Percentiles rank a stretch among this genome's conserved stretches.
phyloP scores from a whole-genome alignment of 2,797 vertebrate genomes.

The Phrynocephalus forsythii region DNA sequence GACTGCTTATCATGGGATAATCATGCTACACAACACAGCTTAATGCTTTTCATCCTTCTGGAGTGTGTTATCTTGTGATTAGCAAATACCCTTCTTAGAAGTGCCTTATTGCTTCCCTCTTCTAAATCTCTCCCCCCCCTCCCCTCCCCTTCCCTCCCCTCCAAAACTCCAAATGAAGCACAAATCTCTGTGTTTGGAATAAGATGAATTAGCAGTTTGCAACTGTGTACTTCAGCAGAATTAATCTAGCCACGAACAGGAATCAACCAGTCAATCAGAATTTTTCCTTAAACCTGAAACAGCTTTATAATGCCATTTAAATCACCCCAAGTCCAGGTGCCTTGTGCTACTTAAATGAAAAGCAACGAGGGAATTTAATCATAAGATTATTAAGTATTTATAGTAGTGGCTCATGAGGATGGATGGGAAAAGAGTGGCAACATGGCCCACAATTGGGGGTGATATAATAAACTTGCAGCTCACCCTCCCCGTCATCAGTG shows the following conservation, averaged over 20 bases:
- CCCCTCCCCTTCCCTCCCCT: too few relatives aligned
- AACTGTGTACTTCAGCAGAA: conserved; percentile 63
- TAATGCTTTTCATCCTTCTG: conserved; percentile 56
- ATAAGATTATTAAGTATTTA: conserved; percentile 72
- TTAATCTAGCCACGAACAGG: conserved; percentile 69
- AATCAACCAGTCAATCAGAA: conserved; percentile 74
- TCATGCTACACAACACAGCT: conserved; percentile 50
- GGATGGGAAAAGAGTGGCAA: conserved; percentile 61
- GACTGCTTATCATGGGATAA: conserved; percentile 61
- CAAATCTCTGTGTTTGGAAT: conserved; percentile 51
- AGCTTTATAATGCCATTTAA: conserved; percentile 69
- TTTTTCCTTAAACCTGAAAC: conserved; percentile 63
- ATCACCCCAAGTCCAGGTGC: conserved; percentile 65
- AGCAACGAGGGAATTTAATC: conserved; percentile 73
- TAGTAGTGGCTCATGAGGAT: conserved; percentile 47
- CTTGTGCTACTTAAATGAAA: conserved; percentile 69
- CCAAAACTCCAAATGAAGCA: conserved; percentile 53
- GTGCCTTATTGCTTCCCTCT: conserved; percentile 60
- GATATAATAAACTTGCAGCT: conserved; percentile 63
- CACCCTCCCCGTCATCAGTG: conserved; percentile 58
- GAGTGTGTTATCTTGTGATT: conserved; percentile 64
- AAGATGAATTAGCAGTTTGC: conserved; percentile 71
- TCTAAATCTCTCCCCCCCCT: background rate
- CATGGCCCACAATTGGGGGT: conserved; percentile 19
- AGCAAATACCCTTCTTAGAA: conserved; percentile 68